Conservation (phyloP, 2,797 vertebrate species). For the Neostethus bicornis region DNA sequence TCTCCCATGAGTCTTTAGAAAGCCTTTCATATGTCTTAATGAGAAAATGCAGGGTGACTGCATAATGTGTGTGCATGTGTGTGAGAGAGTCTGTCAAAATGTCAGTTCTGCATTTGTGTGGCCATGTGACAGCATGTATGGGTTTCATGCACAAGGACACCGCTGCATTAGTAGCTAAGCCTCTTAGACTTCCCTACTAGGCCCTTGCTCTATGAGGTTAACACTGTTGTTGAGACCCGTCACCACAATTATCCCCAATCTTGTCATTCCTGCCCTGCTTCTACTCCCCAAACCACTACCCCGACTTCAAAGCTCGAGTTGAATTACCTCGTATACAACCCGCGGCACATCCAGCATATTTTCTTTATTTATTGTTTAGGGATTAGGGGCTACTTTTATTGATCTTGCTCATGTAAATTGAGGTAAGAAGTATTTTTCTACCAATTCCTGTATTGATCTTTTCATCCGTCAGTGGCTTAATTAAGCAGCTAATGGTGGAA, state of each 20-base stretch:
- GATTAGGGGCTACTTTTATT: conserved; percentile 55
- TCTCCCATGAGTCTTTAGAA: conserved; percentile 67
- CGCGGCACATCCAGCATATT: conserved; percentile 26
- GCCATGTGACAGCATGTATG: conserved; percentile 26
- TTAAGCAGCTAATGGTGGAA: conserved; percentile 77
- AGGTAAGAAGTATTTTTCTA: conserved; percentile 66
- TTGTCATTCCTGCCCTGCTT: conserved; percentile 47
- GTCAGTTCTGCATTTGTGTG: conserved; percentile 15
- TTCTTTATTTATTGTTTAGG: conserved; percentile 57
- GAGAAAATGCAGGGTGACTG: conserved; percentile 57
- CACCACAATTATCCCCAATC: conserved; percentile 52
- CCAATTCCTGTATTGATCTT: conserved; percentile 75
- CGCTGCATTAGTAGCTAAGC: conserved; percentile 56
- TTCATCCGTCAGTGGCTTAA: conserved; percentile 72
- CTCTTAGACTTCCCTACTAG: conserved; percentile 53
- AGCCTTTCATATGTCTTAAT: conserved; percentile 74
- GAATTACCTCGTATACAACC: conserved; percentile 42
- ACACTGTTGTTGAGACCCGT: conserved; percentile 44
- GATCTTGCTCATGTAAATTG: conserved; percentile 71
- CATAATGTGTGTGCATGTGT: conserved; percentile 37
- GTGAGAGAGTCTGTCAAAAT: conserved; percentile 5
- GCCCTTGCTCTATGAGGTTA: conserved; percentile 47
- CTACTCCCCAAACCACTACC: conserved; percentile 20
- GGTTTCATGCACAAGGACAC: conserved; percentile 31
- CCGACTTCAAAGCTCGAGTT: conserved; percentile 16